Base-by-base conservation (phyloP, 2,113 vertebrate species). In the Petroica traversi region DNA sequence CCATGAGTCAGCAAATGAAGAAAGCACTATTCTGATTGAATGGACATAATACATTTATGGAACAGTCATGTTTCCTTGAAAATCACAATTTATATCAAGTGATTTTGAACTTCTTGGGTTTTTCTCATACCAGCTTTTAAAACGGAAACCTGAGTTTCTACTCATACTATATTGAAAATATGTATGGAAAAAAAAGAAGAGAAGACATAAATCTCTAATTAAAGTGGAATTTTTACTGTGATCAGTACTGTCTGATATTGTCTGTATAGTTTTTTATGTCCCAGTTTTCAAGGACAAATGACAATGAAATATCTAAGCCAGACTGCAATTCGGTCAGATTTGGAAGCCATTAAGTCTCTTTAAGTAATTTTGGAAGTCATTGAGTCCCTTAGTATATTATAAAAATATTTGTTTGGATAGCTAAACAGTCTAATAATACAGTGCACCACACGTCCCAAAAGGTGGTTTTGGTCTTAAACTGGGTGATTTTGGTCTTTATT, bases 1-100 rank as follows among this genome's bases (percentile, higher is more conserved):
- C 54, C 59, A 19, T 72, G 86, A 96, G 82, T 85, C 69, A 91
- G 89, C 73, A 95, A 91, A 92, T 40, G 25, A 72, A 77, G 43
- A 75, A 61, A 54, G 20, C 28, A 61, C n/a, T 59, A 36, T 24
- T 84, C 86, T 86, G 31, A 52, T 45, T 72, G 49, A 91, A 67
- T 67, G n/a, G 93, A 45, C 34, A 67, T 25, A 64, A 38, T n/a
- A 78, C 31, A 54, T 49, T 77, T 67, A 72, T 23, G n/a, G 18
- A 84, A 89, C 22, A 72, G 41, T 55, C 58, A 48, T 31, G 34
- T 80, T 93, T 83, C 86, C 68, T 92, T 59, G 41, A 69, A 88
- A 84, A 88, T 41, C 23, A 49, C 18, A 7, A 79, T 73, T 79
- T 89, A 74, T 12, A 64, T 52, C 45, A 76, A 54, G 54, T 66